These are phyloP conservation scores for Halocaridina rubra DNA, from an alignment of 2,888 invertebrate genomes.

Conservation along the genomic window DNA sequence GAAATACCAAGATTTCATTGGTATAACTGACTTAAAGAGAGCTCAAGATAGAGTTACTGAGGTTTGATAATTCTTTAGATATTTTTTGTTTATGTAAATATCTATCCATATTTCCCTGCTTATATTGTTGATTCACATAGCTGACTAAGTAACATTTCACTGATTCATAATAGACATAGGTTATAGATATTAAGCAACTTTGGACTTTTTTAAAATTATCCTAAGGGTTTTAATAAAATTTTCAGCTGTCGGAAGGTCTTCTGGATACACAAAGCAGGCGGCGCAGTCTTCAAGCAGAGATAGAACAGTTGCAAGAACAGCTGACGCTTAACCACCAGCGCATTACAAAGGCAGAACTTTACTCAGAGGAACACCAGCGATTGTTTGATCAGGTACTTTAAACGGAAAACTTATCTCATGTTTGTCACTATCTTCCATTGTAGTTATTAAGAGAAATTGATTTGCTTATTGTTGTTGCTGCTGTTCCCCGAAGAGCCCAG, in stretches of 20 bases:
- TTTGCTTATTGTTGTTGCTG: too few species aligned
- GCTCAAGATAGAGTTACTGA: slow-evolving; percentile 48
- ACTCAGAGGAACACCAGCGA: slow-evolving; percentile 50
- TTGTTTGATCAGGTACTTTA: slow-evolving; percentile 50
- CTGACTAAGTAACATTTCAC: background rate
- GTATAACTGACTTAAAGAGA: slow-evolving; percentile 37
- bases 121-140: background rate
- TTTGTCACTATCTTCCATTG: background rate
- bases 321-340: slow-evolving; percentile 40
- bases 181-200: background rate
- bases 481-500: too few species aligned
- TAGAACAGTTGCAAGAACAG: slow-evolving; percentile 40
- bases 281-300: slow-evolving; percentile 38
- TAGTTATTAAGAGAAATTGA: too few species aligned
- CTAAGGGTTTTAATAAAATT: too few species aligned
- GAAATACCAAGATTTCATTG: slow-evolving; percentile 47
- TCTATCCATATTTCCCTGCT: background rate
- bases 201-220: too few species aligned
- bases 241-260: slow-evolving; percentile 22
- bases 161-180: background rate
- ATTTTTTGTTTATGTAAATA: background rate
- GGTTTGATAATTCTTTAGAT: slow-evolving; percentile 7
- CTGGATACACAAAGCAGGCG: slow-evolving; percentile 23
- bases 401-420: background rate
- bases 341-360: slow-evolving; percentile 51